These are phyloP conservation scores for Amiota minor DNA, from an alignment of 2,888 invertebrate genomes.

Conservation along the genomic window DNA sequence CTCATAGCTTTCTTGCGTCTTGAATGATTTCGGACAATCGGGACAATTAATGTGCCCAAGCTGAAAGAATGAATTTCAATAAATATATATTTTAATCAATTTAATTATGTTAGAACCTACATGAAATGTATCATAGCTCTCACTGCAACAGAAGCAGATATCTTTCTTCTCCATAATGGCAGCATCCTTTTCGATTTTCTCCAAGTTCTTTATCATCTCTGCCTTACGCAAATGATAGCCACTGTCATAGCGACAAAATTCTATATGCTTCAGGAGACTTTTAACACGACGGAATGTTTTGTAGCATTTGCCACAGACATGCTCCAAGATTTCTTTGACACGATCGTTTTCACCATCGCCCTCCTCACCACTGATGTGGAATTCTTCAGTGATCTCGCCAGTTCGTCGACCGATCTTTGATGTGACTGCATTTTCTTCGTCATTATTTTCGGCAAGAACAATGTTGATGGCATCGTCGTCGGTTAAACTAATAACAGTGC, in stretches of 20 bases:
- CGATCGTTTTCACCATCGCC: slow-evolving; percentile 46
- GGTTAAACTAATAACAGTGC: slow-evolving; percentile 40
- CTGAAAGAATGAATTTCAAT: slow-evolving; percentile 51
- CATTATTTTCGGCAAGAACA: slow-evolving; percentile 61
- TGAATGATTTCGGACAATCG: slow-evolving; percentile 83
- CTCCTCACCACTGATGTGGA: slow-evolving; percentile 55
- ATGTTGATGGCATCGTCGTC: slow-evolving; percentile 65
- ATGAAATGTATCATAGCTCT: slow-evolving; percentile 72
- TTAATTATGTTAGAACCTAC: slow-evolving; percentile 52
- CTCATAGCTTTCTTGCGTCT: slow-evolving; percentile 79
- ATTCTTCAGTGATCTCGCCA: slow-evolving; percentile 49
- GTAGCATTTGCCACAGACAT: slow-evolving; percentile 73
- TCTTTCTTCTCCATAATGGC: slow-evolving; percentile 69
- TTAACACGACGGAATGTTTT: slow-evolving; percentile 69
- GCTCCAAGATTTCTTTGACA: slow-evolving; percentile 70
- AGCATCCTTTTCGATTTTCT: slow-evolving; percentile 70
- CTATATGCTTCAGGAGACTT: slow-evolving; percentile 69
- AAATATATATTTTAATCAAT: neutral
- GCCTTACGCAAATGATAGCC: slow-evolving; percentile 66
- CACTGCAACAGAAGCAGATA: slow-evolving; percentile 72
- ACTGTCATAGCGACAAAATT: slow-evolving; percentile 69
- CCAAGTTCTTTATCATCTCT: slow-evolving; percentile 69
- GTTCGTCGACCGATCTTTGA: slow-evolving; percentile 43
- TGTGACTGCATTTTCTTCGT: slow-evolving; percentile 38
- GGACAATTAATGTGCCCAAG: slow-evolving; percentile 74